Conservation (phyloP, 1,140 invertebrate species). For the Euura lappo region DNA sequence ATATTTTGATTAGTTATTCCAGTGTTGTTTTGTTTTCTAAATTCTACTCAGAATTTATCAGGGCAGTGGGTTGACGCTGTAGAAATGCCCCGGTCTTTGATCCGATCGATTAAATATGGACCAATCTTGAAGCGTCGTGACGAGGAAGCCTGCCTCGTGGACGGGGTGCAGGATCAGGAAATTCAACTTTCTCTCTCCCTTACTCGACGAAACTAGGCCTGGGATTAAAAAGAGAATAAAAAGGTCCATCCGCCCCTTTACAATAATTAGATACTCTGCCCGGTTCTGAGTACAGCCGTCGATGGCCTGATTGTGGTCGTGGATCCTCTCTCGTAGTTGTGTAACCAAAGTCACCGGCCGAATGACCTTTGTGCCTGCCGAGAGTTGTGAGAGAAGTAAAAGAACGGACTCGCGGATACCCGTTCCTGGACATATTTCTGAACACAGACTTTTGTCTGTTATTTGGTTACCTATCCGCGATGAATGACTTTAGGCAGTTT, state of each 20-base stretch:
- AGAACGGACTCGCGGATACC: neutral
- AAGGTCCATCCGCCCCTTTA: neutral
- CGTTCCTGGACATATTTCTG: constrained; percentile 2
- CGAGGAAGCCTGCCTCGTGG: neutral
- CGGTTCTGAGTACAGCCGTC: neutral
- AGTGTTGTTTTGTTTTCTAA: no score
- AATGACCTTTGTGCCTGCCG: neutral
- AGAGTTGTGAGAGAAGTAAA: neutral
- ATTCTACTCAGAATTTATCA: no score
- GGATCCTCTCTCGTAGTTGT: neutral
- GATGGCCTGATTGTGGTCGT: neutral
- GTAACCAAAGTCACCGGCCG: neutral
- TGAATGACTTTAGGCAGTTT: no score
- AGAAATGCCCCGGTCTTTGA: neutral
- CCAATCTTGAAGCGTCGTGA: neutral
- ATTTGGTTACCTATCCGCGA: neutral
- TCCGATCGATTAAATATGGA: neutral
- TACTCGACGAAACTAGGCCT: neutral
- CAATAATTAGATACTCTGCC: neutral
- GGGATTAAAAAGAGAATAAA: neutral
- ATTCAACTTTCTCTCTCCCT: constrained; percentile 1
- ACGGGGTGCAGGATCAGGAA: neutral
- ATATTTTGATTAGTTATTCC: no score
- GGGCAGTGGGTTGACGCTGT: no score
- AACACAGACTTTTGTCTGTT: neutral